Base-by-base conservation (phyloP, 2,888 invertebrate species). In the Trichacis sp. region DNA sequence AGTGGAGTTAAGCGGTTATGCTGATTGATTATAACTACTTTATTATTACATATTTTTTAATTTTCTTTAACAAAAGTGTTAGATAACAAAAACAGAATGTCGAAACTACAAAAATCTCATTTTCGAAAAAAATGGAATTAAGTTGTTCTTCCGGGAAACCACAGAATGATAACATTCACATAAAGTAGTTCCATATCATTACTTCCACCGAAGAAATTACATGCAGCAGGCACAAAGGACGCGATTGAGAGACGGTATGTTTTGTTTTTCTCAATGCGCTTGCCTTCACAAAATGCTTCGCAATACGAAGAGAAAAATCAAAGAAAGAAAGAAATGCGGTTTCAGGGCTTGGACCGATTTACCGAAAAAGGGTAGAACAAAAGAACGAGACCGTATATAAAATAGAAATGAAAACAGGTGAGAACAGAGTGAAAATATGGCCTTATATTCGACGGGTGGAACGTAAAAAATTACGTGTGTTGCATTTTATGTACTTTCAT, bases 201-300 rank as follows among this genome's bases (percentile, higher is more conserved):
- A 43, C 53, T 20, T 20, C 19, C n/a, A 33, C 20, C 5, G 12
- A 24, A 1, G 15, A 24, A 30, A 55, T 47, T 36, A 59, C 51
- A 46, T 64, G 51, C 49, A 61, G 56, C 64, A 62, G 53, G 42
- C 43, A 71, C 70, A 75, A 75, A 75, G 73, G 65, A 67, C 52
- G 69, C 69, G 75, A 75, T 76, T 74, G 74, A 73, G 59, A 59
- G 68, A 69, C 69, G 70, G 65, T 73, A 72, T 75, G 72, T 74
- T 74, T 73, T 71, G 64, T 71, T 71, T 64, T 64, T 52, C 57
- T 53, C 59, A 71, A 69, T 69, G 64, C 65, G 65, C 66, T 42
- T 55, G 24, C 58, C 15, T 33, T 49, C 29, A 60, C 53, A 60
- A 65, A 65, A 60, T 52, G 48, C 47, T 19, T 6, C 19, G 50